Percentiles rank a stretch among this genome's conserved stretches.
These are phyloP conservation scores for Melanotaenia pygmaea DNA, from an alignment of 2,797 vertebrate genomes.

Conservation along the genomic window DNA sequence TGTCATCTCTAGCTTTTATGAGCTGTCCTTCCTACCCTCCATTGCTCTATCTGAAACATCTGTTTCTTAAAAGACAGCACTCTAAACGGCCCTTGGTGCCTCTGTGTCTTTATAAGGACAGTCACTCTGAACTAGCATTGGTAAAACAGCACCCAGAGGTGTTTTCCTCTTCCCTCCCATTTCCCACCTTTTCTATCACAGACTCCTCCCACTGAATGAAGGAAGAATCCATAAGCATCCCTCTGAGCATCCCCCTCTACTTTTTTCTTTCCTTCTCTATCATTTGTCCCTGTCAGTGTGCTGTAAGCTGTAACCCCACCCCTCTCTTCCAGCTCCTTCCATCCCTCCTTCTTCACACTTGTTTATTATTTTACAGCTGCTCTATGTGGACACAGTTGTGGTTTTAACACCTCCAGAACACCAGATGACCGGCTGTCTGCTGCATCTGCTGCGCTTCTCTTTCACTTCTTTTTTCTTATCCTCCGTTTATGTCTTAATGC, in stretches of 20 bases:
- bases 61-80: slow-evolving; percentile 52
- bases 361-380: slow-evolving; percentile 68
- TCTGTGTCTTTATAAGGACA: slow-evolving; percentile 54
- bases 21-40: slow-evolving; percentile 21
- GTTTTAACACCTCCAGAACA: slow-evolving; percentile 52
- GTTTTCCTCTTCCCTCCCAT: slow-evolving; percentile 26
- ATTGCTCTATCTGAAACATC: slow-evolving; percentile 50
- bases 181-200: slow-evolving; percentile 11
- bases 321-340: background rate
- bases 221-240: slow-evolving; percentile 1
- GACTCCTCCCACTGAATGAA: slow-evolving; percentile 21
- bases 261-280: background rate
- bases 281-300: slow-evolving; percentile 2
- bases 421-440: slow-evolving; percentile 37
- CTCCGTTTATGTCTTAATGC: background rate
- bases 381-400: slow-evolving; percentile 41
- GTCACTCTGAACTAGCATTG: slow-evolving; percentile 61
- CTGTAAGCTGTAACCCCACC: background rate
- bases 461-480: background rate
- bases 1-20: slow-evolving; percentile 30
- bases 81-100: slow-evolving; percentile 45
- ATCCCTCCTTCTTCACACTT: slow-evolving; percentile 22
- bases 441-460: background rate
- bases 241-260: background rate
- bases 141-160: slow-evolving; percentile 50